Base-by-base conservation (phyloP, 1,140 invertebrate species). In the Muscidifurax raptorellus region DNA sequence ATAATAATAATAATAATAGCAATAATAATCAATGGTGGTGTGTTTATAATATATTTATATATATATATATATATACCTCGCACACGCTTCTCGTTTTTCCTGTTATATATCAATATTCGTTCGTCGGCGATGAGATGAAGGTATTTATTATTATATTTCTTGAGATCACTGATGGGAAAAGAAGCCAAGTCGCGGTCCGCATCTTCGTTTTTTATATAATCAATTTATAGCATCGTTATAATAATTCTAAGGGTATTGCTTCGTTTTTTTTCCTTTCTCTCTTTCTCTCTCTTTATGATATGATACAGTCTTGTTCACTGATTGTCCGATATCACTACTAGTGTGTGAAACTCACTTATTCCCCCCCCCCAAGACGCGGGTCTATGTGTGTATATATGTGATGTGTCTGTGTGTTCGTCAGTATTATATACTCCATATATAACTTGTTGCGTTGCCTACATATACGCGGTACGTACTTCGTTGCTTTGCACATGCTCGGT, bases 241-340 rank as follows among this genome's bases (percentile, higher is more conserved):
- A 52, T 79, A 79, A 66, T 84, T 75, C 79, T 81, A 82, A 90
- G 86, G 85, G 84, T 93, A 93, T 93, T 92, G 91, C 92, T 92
- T 93, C 87, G 88, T 89, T 91, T 59, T 40, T 69, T 84, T 69
- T 28, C 52, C 40, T 93, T 28, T 69, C 40, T 93, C 86, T 87
- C 89, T 90, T n/a, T 59, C 67, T 84, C 36, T 36, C 40, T 75
- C 27, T 36, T 78, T 59, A 92, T 92, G 90, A 90, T 92, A 92
- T 92, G 91, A 91, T 92, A 93, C 92, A 93, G 92, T 93, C 92
- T 93, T 92, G 25, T 91, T 93, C 91, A 93, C 91, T 93, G 92
- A 93, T 93, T 93, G 92, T 93, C 92, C 92, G 89, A 91, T 92
- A 93, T 93, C 91, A 92, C 92, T 92, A 92, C 90, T 85, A 81